These are phyloP conservation scores for Ploceus nigricollis DNA, from an alignment of 2,113 vertebrate genomes.

Conservation along the genomic window DNA sequence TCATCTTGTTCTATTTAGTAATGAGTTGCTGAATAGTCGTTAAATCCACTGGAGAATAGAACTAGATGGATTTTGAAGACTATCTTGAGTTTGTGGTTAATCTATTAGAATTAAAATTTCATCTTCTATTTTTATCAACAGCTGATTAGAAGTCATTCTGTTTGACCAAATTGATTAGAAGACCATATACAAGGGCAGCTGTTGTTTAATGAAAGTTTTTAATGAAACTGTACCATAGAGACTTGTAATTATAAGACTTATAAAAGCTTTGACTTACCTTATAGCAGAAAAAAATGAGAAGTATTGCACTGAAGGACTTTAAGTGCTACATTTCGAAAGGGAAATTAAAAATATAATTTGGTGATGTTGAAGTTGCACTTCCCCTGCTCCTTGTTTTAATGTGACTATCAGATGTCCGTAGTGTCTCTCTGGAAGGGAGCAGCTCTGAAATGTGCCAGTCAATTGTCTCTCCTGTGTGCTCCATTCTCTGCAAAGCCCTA, in stretches of 20 bases:
- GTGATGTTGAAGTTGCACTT: slow-evolving; percentile 32
- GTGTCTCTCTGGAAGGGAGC: neutral
- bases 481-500: neutral
- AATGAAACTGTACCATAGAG: slow-evolving; percentile 82
- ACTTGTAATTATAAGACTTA: slow-evolving; percentile 79
- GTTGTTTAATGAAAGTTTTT: slow-evolving; percentile 86
- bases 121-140: slow-evolving; percentile 99
- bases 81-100: slow-evolving; percentile 92
- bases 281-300: slow-evolving; percentile 30
- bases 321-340: slow-evolving; percentile 63
- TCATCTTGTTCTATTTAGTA: slow-evolving; percentile 95
- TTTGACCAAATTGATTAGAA: slow-evolving; percentile 86
- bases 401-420: neutral
- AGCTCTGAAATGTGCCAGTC: neutral
- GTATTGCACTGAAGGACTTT: slow-evolving; percentile 65
- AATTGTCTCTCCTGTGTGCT: neutral
- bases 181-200: slow-evolving; percentile 84
- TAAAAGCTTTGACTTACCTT: slow-evolving; percentile 80
- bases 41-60: slow-evolving; percentile 88
- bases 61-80: slow-evolving; percentile 83
- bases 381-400: neutral
- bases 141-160: slow-evolving; percentile 95
- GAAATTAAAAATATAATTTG: slow-evolving; percentile 56
- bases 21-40: slow-evolving; percentile 94
- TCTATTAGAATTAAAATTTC: slow-evolving; percentile 95